Conservation (phyloP, 1,140 invertebrate genomes). For the Saccostrea glomerata region DNA sequence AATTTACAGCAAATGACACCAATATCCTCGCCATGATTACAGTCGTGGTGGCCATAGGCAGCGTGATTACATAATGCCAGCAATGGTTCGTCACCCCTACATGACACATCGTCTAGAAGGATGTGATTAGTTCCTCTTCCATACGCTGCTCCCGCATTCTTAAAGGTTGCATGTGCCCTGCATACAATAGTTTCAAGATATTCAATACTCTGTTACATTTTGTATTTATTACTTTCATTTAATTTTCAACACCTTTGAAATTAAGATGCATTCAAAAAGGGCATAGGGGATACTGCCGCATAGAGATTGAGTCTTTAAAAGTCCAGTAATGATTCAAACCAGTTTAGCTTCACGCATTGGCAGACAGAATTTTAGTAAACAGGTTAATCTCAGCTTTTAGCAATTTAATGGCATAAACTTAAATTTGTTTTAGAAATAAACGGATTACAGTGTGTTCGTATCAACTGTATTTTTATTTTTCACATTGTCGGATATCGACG, state of each 20-base stretch:
- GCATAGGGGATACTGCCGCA: too few relatives aligned
- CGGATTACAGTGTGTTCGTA: neutral
- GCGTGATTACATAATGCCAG: slow-evolving; percentile 85
- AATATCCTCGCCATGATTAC: slow-evolving; percentile 84
- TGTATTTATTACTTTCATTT: neutral
- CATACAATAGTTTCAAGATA: neutral
- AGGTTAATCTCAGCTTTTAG: too few relatives aligned
- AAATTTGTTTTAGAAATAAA: too few relatives aligned
- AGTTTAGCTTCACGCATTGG: too few relatives aligned
- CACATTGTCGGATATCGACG: neutral
- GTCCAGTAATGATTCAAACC: too few relatives aligned
- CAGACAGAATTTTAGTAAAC: too few relatives aligned
- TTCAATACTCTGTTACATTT: neutral
- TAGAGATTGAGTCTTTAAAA: too few relatives aligned
- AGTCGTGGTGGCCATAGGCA: slow-evolving; percentile 88
- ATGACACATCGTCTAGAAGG: slow-evolving; percentile 86
- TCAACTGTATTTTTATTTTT: neutral
- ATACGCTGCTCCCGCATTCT: slow-evolving; percentile 25
- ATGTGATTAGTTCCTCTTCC: slow-evolving; percentile 72
- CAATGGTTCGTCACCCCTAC: slow-evolving; percentile 85
- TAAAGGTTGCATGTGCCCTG: neutral
- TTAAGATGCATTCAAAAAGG: neutral
- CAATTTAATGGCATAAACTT: too few relatives aligned
- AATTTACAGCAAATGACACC: slow-evolving; percentile 55
- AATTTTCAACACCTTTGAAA: neutral